These are phyloP conservation scores for Oncorhynchus gorbuscha DNA, from an alignment of 2,113 vertebrate species.

Conservation along the genomic window DNA sequence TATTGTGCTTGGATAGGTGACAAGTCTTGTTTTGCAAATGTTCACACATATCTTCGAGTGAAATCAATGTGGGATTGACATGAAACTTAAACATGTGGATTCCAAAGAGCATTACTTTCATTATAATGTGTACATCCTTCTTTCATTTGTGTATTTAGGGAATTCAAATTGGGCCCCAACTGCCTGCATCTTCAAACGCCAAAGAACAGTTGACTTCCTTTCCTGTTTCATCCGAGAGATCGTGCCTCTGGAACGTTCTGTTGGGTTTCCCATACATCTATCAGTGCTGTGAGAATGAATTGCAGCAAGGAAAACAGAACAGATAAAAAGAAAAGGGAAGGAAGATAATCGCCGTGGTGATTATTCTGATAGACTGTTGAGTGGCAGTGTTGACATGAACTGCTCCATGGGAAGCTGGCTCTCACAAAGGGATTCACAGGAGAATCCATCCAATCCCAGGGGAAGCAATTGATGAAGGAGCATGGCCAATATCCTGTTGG, in stretches of 20 bases:
- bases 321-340: slow-evolving; percentile 2
- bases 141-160: too few relatives aligned
- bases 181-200: neutral
- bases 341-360: slow-evolving; percentile 37
- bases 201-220: slow-evolving; percentile 30
- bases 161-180: neutral
- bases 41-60: neutral
- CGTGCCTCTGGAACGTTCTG: slow-evolving; percentile 14
- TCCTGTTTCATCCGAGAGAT: slow-evolving; percentile 32
- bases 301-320: slow-evolving; percentile 2
- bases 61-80: neutral
- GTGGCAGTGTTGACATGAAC: slow-evolving; percentile 16
- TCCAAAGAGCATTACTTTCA: neutral
- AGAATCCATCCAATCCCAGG: neutral
- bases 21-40: neutral
- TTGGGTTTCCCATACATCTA: slow-evolving; percentile 10
- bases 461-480: slow-evolving; percentile 32
- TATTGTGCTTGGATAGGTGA: neutral
- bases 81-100: neutral
- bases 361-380: slow-evolving; percentile 29
- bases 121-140: too few relatives aligned
- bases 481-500: slow-evolving; percentile 25
- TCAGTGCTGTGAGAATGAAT: slow-evolving; percentile 17
- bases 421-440: neutral
- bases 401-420: slow-evolving; percentile 9